Conservation (phyloP, 2,888 invertebrate species). For the Drosophila siamana region DNA sequence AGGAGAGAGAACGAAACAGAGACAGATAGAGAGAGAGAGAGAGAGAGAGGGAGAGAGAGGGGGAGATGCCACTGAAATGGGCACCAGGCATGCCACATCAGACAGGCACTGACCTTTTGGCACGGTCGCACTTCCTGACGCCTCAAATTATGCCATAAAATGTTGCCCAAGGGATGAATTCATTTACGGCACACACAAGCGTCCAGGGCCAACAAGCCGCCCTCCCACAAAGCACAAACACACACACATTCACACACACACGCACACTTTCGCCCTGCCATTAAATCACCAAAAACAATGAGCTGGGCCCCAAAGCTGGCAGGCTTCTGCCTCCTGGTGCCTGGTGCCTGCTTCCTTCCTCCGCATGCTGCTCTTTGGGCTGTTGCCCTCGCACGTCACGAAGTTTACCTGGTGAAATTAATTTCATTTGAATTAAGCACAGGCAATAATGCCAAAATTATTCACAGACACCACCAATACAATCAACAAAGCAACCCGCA, state of each 20-base stretch:
- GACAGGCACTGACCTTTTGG: conserved; percentile 69
- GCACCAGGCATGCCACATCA: conserved; percentile 67
- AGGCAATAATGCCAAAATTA: conserved; percentile 79
- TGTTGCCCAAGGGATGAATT: conserved; percentile 79
- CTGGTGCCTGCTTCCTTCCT: conserved; percentile 18
- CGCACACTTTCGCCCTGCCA: conserved; percentile 40
- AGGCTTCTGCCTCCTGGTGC: conserved; percentile 10
- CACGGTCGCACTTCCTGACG: conserved; percentile 75
- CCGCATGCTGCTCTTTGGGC: conserved; percentile 7
- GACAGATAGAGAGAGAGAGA: not conserved
- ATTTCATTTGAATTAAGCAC: conserved; percentile 80
- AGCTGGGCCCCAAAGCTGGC: conserved; percentile 49
- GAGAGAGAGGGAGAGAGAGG: not conserved
- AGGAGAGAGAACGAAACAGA: too few relatives aligned
- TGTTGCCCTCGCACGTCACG: conserved; percentile 58
- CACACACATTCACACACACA: conserved; percentile 20
- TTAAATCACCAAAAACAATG: conserved; percentile 81
- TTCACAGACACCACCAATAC: conserved; percentile 77
- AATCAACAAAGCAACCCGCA: conserved; percentile 32
- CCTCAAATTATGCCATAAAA: conserved; percentile 80
- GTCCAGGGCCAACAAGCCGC: conserved; percentile 19
- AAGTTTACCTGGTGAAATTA: conserved; percentile 78
- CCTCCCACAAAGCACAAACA: conserved; percentile 18
- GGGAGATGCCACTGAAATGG: conserved; percentile 31
- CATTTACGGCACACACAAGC: conserved; percentile 66